These are phyloP conservation scores for Drosophila setifemur DNA, from an alignment of 1,140 invertebrate genomes.

Conservation along the genomic window DNA sequence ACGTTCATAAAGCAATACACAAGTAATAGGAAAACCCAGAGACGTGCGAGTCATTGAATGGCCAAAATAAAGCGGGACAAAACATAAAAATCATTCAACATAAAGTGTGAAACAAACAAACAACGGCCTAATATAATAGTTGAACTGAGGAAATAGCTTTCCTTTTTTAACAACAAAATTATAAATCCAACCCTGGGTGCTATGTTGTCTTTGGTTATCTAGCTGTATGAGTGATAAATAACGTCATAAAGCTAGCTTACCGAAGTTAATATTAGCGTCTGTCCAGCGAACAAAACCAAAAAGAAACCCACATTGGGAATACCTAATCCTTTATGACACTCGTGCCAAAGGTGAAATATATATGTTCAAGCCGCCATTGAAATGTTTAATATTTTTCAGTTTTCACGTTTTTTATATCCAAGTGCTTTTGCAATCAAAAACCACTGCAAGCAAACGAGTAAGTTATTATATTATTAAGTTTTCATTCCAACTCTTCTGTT, in stretches of 20 bases:
- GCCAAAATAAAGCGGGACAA: conserved; percentile 19
- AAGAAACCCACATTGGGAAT: conserved; percentile 18
- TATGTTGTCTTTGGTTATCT: conserved; percentile 83
- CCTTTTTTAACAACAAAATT: conserved; percentile 7
- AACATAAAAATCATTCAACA: conserved; percentile 6
- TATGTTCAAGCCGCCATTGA: background rate
- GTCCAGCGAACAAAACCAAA: conserved; percentile 42
- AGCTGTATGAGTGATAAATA: conserved; percentile 83
- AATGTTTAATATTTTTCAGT: conserved; percentile 30
- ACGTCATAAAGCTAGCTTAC: conserved; percentile 83
- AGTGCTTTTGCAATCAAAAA: conserved; percentile 26
- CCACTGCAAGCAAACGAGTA: background rate
- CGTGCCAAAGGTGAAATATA: background rate
- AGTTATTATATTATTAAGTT: background rate
- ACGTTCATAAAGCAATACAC: conserved; percentile 11
- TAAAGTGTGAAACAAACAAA: conserved; percentile 7
- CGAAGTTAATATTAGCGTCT: conserved; percentile 82
- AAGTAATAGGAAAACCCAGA: conserved; percentile 1
- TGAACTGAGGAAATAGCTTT: conserved; percentile 7
- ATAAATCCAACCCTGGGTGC: conserved; percentile 52
- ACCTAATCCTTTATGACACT: conserved; percentile 14
- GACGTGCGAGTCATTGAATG: conserved; percentile 36
- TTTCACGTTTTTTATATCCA: conserved; percentile 40
- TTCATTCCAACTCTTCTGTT: conserved; percentile 2
- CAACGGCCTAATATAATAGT: conserved; percentile 1